phyloP scores from a whole-genome alignment of 2,113 vertebrate species.

The Physeter macrocephalus region DNA sequence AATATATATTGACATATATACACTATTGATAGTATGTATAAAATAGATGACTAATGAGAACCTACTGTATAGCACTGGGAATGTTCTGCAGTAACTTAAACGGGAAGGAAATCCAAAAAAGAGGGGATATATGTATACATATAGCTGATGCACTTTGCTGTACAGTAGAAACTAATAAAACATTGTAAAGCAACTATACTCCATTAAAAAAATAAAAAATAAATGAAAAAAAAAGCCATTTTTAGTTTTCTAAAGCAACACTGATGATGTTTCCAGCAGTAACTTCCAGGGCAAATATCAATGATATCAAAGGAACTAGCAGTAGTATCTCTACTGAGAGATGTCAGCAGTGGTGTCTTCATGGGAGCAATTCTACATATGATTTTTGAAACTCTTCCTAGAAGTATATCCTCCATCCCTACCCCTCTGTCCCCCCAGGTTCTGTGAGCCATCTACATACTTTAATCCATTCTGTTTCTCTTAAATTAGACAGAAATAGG shows the following conservation, averaged over 20 bases:
- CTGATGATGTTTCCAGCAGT: neutral
- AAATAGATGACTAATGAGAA: no score
- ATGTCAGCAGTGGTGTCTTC: neutral
- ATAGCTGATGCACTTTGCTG: no score
- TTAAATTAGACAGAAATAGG: neutral
- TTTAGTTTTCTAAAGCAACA: neutral
- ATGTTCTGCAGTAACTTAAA: no score
- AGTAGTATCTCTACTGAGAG: neutral
- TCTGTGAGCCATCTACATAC: neutral
- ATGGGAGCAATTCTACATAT: neutral
- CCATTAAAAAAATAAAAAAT: no score
- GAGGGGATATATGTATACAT: no score
- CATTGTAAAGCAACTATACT: no score
- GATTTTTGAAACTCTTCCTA: neutral
- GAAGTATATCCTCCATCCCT: no score
- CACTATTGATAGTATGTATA: no score
- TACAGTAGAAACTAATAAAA: no score
- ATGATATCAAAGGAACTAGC: neutral
- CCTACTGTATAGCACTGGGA: no score
- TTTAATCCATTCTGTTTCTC: neutral
- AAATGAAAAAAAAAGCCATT: neutral
- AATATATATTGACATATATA: no score
- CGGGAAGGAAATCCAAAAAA: no score
- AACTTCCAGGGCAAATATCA: neutral
- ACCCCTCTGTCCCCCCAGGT: neutral